Evolutionary conservation across 2,113 vertebrate species (phyloP).

Genomic region (Dipodomys ordii): DNA sequence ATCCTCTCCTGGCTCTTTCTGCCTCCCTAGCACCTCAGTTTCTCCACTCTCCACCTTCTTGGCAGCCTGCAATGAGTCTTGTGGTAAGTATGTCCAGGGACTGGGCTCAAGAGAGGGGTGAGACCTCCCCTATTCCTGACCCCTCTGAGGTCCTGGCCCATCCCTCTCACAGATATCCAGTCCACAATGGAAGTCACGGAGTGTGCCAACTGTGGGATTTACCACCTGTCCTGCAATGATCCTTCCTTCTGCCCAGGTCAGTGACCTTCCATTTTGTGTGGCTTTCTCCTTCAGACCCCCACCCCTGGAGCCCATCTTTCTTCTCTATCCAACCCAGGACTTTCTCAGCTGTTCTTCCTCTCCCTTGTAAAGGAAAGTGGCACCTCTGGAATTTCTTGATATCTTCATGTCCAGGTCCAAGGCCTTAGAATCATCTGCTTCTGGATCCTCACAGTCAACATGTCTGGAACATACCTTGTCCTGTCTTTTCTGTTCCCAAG

Average conservation of each 20-base stretch:
- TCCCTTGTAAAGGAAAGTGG: neutral
- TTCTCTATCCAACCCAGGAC: neutral
- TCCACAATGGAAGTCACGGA: slow-evolving; percentile 21
- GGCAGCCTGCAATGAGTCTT: slow-evolving; percentile 72
- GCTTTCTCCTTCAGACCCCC: accelerated
- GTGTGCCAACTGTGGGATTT: slow-evolving; percentile 41
- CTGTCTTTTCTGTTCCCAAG: neutral
- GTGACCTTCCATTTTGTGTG: neutral
- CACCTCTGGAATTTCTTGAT: neutral
- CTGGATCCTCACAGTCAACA: neutral
- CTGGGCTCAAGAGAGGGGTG: neutral
- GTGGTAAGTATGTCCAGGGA: slow-evolving; percentile 62
- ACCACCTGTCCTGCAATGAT: slow-evolving; percentile 66
- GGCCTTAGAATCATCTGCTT: neutral
- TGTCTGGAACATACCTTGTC: neutral
- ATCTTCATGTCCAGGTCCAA: neutral
- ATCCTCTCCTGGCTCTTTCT: neutral
- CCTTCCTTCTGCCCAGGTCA: slow-evolving; percentile 64
- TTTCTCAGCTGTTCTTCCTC: neutral
- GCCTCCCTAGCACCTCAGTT: slow-evolving; percentile 42
- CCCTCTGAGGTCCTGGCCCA: neutral
- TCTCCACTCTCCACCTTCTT: slow-evolving; percentile 53
- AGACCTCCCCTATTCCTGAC: neutral
- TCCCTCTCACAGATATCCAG: neutral
- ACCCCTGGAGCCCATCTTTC: neutral